A percentile compares a stretch with the other conserved stretches of the same genome.
phyloP scores from a whole-genome alignment of 1,140 invertebrate species.

The Hylaeus volcanicus region DNA sequence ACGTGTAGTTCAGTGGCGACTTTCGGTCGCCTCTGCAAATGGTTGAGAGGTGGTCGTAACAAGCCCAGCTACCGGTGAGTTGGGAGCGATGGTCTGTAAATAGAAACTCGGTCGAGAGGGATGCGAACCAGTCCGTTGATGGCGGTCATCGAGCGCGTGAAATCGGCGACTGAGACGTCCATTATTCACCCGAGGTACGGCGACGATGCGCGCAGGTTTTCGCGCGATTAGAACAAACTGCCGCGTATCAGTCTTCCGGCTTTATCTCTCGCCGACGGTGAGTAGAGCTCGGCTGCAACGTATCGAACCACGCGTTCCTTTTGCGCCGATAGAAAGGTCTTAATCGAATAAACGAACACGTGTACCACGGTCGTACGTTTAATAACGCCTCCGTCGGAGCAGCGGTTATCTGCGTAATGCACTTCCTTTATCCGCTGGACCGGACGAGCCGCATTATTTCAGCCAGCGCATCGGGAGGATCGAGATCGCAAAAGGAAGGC shows the following conservation, averaged over 20 bases:
- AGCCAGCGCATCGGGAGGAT: no score
- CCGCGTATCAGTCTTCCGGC: not conserved
- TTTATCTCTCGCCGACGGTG: conserved; percentile 17
- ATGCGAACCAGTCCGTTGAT: not conserved
- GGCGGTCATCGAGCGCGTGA: not conserved
- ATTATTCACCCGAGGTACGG: conserved; percentile 13
- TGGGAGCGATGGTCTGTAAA: not conserved
- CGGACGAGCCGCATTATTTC: not conserved
- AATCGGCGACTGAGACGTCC: not conserved
- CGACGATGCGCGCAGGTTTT: not conserved
- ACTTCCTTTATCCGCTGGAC: conserved; percentile 1
- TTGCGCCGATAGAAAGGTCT: conserved; percentile 14
- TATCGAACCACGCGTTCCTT: not conserved
- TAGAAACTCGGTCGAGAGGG: conserved; percentile 3
- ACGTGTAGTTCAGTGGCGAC: no score
- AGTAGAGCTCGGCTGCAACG: not conserved
- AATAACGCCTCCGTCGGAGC: not conserved
- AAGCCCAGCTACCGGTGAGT: not conserved
- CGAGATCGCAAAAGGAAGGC: no score
- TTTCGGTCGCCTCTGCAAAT: no score
- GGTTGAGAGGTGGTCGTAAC: no score
- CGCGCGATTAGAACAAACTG: conserved; percentile 1
- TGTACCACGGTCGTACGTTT: not conserved
- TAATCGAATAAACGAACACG: conserved; percentile 11
- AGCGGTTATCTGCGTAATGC: not conserved